A percentile compares a stretch with the other conserved stretches of the same genome.
Evolutionary conservation across 2,113 vertebrate species (phyloP).

Genomic region (Gobio gobio): DNA sequence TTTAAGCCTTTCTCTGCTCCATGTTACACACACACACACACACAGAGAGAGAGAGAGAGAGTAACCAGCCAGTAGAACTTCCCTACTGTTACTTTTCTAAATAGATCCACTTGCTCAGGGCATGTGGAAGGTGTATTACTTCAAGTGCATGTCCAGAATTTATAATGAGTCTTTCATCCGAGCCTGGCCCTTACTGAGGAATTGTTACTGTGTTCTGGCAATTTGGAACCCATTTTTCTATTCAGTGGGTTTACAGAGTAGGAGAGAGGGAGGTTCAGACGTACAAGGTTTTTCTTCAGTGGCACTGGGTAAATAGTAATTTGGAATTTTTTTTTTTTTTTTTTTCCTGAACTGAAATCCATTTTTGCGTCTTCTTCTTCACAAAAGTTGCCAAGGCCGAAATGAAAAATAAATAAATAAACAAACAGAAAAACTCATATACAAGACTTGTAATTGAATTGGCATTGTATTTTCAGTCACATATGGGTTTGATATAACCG

Average conservation of each 20-base stretch:
- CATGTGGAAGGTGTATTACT: conserved; percentile 24
- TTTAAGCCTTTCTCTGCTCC: not conserved
- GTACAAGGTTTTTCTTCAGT: not conserved
- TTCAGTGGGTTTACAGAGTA: conserved; percentile 18
- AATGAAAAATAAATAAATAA: not conserved
- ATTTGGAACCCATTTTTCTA: conserved; percentile 29
- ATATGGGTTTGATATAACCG: not conserved
- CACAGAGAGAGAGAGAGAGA: not conserved
- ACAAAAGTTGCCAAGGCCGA: not conserved
- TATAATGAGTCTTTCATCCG: conserved; percentile 21
- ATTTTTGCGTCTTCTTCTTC: not conserved
- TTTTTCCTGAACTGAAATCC: not conserved
- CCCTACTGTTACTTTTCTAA: conserved; percentile 15
- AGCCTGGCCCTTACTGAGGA: not conserved
- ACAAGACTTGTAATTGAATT: conserved; percentile 35
- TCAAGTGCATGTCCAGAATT: conserved; percentile 1
- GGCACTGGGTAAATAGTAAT: not conserved
- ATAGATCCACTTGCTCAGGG: not conserved
- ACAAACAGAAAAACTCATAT: not conserved
- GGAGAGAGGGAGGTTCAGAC: not conserved
- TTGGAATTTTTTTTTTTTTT: not conserved
- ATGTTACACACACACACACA: conserved; percentile 11
- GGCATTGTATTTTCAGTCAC: conserved; percentile 26
- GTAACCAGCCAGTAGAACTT: conserved; percentile 6
- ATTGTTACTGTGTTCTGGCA: not conserved